Base-by-base conservation (phyloP, 1,140 invertebrate species). In the Aradophagus sp. region DNA sequence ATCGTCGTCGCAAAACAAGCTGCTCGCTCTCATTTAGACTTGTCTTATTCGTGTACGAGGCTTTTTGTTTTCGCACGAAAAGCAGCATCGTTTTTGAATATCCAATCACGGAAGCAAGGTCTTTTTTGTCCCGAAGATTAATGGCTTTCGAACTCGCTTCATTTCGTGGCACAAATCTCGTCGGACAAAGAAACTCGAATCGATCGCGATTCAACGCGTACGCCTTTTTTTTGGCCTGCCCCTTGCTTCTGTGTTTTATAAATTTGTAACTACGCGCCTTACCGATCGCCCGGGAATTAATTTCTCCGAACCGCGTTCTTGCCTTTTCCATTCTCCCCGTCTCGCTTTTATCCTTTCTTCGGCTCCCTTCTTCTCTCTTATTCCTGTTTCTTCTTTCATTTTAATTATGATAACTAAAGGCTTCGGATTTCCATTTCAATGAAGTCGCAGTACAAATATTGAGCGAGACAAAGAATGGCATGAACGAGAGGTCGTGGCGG, bases 131-230 rank as follows among this genome's bases (percentile, higher is more conserved):
- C 13, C 12, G 15, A 38, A 52, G 47, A 52, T 52, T 38, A 38
- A 52, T 38, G 34, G 19, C 1, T 35, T 12, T 1, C 15, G 16
- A 14, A 13, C 23, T 38, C 47, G 34, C 31, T 34, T 34, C 16
- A 47, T 47, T 38, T 5, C 12, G 10, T 13, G 32, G 1, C 47
- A 52, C 34, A 36, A 38, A 39, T 53, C 35, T 53, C 26, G 12
- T 10, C 26, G 48, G 15, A 53, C 48, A 53, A 53, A 53, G 48
- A 53, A 38, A 53, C 14, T 35, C 16, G 23, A 26, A 53, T 53
- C 36, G 36, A 41, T 39, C 23, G 10, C 36, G 15, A 41, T 41
- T 53, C 41, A 53, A 53, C 31, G 26, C 41, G 31, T 53, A 39
- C 15, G 11, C 16, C 34, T 38, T 52, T 23, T 52, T 52, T 52